These are phyloP conservation scores for Drosophila paranaensis DNA, from an alignment of 2,888 invertebrate species.

Conservation along the genomic window DNA sequence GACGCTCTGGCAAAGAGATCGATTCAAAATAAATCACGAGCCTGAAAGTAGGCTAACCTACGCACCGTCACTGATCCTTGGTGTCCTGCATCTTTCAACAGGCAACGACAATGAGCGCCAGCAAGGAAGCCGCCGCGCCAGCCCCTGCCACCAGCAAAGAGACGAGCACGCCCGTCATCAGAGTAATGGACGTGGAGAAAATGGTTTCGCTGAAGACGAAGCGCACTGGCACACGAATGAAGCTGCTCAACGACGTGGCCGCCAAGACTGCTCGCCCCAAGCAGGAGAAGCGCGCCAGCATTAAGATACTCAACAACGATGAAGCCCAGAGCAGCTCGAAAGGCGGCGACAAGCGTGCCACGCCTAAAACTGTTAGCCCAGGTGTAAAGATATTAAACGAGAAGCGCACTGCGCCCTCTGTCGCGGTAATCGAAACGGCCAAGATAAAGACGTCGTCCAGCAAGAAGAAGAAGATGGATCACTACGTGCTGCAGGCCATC, in stretches of 20 bases:
- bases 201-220: constrained; percentile 45
- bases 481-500: constrained; percentile 79
- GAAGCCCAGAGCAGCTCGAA: constrained; percentile 39
- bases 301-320: constrained; percentile 71
- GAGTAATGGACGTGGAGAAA: constrained; percentile 68
- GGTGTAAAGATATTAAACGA: constrained; percentile 65
- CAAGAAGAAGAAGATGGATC: constrained; percentile 77
- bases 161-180: constrained; percentile 38
- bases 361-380: constrained; percentile 33
- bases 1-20: constrained; percentile 64
- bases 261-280: constrained; percentile 29
- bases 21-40: constrained; percentile 56
- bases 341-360: constrained; percentile 36
- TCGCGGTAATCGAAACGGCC: constrained; percentile 52
- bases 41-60: constrained; percentile 72
- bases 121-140: constrained; percentile 39
- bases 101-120: constrained; percentile 50
- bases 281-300: constrained; percentile 60
- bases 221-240: constrained; percentile 58
- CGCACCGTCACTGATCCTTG: constrained; percentile 53
- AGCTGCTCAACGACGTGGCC: constrained; percentile 58
- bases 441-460: constrained; percentile 62
- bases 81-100: constrained; percentile 17
- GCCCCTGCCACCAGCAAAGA: constrained; percentile 12
- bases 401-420: constrained; percentile 42